A percentile compares a stretch with the other conserved stretches of the same genome.
Conservation (phyloP, 2,888 invertebrate genomes). For the Elmis aenea region DNA sequence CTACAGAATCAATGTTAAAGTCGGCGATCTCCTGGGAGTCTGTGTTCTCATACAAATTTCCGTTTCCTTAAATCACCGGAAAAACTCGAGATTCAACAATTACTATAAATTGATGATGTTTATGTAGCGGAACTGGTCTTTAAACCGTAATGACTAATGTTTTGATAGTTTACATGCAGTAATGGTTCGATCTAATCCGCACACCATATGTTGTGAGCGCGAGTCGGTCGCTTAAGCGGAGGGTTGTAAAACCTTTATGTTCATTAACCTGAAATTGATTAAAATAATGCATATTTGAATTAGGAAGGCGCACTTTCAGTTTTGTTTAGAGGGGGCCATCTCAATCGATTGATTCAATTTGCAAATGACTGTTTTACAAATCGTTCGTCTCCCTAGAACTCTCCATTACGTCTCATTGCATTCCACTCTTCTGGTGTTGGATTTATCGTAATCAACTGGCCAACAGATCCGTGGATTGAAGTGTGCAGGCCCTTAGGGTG, state of each 20-base stretch:
- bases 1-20: slow-evolving; percentile 13
- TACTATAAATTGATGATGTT: too few species aligned
- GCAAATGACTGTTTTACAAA: slow-evolving; percentile 35
- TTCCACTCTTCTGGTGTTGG: slow-evolving; percentile 31
- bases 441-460: slow-evolving; percentile 32
- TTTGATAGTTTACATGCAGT: too few species aligned
- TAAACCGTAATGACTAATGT: too few species aligned
- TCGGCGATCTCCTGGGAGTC: slow-evolving; percentile 13
- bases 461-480: slow-evolving; percentile 31
- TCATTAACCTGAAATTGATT: slow-evolving; percentile 35
- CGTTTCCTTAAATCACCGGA: too few species aligned
- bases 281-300: slow-evolving; percentile 31
- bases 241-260: slow-evolving; percentile 28
- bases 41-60: too few species aligned
- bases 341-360: slow-evolving; percentile 39
- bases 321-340: too few species aligned
- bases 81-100: too few species aligned
- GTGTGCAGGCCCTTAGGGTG: slow-evolving; percentile 30
- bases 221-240: slow-evolving; percentile 12
- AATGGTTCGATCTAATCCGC: too few species aligned
- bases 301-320: too few species aligned
- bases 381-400: slow-evolving; percentile 17
- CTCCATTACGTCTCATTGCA: slow-evolving; percentile 35
- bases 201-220: slow-evolving; percentile 16
- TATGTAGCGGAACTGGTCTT: too few species aligned